Percentiles rank a stretch among this genome's conserved stretches.
Evolutionary conservation across 2,797 vertebrate species (phyloP).

Genomic region (Peromyscus aztecus): DNA sequence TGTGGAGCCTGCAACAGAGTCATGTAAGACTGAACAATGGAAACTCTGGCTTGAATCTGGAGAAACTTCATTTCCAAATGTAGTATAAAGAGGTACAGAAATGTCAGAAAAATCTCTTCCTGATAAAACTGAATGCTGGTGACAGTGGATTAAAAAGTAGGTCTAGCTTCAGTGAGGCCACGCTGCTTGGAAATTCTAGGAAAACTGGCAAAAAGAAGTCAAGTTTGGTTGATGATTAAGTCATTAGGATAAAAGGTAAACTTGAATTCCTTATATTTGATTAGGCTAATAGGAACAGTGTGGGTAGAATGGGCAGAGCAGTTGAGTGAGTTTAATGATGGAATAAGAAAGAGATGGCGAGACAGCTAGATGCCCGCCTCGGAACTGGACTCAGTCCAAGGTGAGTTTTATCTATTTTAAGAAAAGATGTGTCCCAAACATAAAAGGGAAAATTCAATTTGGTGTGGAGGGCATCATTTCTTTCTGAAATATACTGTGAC

Average conservation of each 20-base stretch:
- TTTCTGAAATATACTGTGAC: constrained; percentile 23
- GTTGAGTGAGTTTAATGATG: constrained; percentile 52
- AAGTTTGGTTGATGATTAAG: constrained; percentile 36
- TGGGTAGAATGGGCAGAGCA: constrained; percentile 4
- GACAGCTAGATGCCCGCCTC: background rate
- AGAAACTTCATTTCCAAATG: constrained; percentile 53
- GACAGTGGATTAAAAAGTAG: constrained; percentile 55
- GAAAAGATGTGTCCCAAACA: constrained; percentile 55
- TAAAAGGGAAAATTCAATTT: constrained; percentile 75
- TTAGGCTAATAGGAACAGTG: constrained; percentile 50
- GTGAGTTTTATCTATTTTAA: constrained; percentile 67
- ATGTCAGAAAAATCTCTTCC: constrained; percentile 66
- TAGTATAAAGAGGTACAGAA: constrained; percentile 57
- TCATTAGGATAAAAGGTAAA: constrained; percentile 53
- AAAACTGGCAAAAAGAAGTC: constrained; percentile 49
- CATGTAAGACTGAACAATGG: constrained; percentile 38
- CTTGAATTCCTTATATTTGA: constrained; percentile 59
- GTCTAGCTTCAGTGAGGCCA: background rate
- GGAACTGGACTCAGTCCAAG: constrained; percentile 41
- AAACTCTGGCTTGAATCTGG: constrained; percentile 61
- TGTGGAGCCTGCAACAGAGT: background rate
- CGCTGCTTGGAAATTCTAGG: constrained; percentile 52
- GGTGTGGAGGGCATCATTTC: background rate
- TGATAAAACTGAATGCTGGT: constrained; percentile 62
- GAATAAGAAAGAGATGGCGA: constrained; percentile 66